phyloP scores from a whole-genome alignment of 2,888 invertebrate species.

The Tholera decimalis region DNA sequence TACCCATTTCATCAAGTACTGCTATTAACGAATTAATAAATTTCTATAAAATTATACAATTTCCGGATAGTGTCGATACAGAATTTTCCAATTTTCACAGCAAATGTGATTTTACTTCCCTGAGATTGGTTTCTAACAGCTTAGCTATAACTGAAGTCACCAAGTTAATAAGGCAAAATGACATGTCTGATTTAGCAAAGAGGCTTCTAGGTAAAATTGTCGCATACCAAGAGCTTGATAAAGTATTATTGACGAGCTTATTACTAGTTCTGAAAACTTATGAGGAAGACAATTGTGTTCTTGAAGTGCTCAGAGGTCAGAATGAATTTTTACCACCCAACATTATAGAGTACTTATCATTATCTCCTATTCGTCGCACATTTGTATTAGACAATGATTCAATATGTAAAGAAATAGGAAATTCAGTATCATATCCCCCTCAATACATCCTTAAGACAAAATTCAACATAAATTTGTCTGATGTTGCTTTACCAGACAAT shows the following conservation, averaged over 20 bases:
- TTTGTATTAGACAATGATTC: conserved; percentile 74
- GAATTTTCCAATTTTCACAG: conserved; percentile 65
- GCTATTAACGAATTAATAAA: conserved; percentile 82
- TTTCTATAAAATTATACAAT: conserved; percentile 69
- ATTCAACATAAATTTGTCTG: conserved; percentile 85
- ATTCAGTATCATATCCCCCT: conserved; percentile 80
- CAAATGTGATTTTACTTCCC: conserved; percentile 81
- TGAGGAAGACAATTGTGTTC: conserved; percentile 76
- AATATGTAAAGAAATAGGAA: conserved; percentile 73
- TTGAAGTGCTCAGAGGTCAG: conserved; percentile 81
- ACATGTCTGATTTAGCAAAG: conserved; percentile 63
- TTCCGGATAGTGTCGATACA: conserved; percentile 42
- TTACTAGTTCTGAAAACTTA: conserved; percentile 75
- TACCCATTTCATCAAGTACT: conserved; percentile 83
- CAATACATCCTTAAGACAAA: conserved; percentile 84
- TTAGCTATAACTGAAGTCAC: conserved; percentile 58
- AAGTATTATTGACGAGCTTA: conserved; percentile 79
- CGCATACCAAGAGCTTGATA: conserved; percentile 82
- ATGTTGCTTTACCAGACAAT: conserved; percentile 84
- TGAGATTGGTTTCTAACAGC: conserved; percentile 77
- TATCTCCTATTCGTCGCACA: conserved; percentile 75
- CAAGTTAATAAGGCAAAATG: conserved; percentile 18
- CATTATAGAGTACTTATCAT: conserved; percentile 77
- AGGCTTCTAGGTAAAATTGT: conserved; percentile 80
- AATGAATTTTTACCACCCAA: conserved; percentile 78